Evolutionary conservation across 1,140 invertebrate species (phyloP).

Genomic region (Aphaenogaster floridana): DNA sequence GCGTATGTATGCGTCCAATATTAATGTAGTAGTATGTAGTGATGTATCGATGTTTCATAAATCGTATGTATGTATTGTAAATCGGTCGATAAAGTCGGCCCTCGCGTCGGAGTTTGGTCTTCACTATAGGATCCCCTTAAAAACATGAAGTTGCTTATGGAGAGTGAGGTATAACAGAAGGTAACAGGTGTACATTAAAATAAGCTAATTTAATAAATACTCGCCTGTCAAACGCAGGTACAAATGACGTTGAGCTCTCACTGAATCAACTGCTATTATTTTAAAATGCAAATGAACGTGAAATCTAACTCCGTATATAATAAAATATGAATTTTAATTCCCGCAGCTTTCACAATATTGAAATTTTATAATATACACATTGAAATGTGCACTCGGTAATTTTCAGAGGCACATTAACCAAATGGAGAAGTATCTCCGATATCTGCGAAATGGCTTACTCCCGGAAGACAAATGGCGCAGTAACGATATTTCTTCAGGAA

Average conservation of each 20-base stretch:
- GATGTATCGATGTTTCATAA: too few relatives aligned
- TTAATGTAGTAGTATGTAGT: too few relatives aligned
- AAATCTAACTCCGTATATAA: not conserved
- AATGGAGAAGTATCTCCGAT: slow-evolving; percentile 39
- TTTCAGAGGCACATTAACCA: slow-evolving; percentile 17
- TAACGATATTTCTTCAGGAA: slow-evolving; percentile 48
- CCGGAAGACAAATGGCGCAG: slow-evolving; percentile 40
- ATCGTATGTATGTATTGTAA: too few relatives aligned
- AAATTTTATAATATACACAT: not conserved
- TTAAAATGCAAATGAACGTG: not conserved
- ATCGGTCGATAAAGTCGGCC: too few relatives aligned
- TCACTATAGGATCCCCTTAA: not conserved
- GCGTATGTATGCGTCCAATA: too few relatives aligned
- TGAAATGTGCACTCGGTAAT: not conserved
- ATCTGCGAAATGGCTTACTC: slow-evolving; percentile 17
- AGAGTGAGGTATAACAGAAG: not conserved
- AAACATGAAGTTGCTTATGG: not conserved
- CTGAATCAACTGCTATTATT: not conserved
- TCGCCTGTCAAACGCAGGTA: not conserved
- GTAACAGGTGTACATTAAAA: not conserved
- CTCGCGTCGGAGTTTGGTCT: too few relatives aligned
- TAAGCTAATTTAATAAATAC: not conserved
- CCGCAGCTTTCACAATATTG: too few relatives aligned
- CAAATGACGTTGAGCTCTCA: slow-evolving; percentile 1
- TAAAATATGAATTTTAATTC: slow-evolving; percentile 34